These are phyloP conservation scores for Isoperla grammatica DNA, from an alignment of 2,888 invertebrate species.

Conservation along the genomic window DNA sequence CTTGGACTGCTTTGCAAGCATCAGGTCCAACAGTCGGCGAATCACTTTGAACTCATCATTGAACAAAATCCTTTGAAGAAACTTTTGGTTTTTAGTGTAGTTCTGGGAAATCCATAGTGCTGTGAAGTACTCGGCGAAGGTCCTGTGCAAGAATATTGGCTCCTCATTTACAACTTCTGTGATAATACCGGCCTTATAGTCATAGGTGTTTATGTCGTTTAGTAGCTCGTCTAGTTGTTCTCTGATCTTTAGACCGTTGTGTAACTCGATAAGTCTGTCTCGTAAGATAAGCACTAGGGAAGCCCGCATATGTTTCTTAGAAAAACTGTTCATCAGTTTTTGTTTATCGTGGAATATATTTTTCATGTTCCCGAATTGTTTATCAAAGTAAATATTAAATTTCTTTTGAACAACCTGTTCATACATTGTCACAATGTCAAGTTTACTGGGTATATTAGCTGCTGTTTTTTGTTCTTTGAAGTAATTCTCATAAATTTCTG, in stretches of 20 bases:
- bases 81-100: slow-evolving; percentile 9
- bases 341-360: neutral
- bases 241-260: neutral
- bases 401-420: neutral
- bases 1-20: slow-evolving; percentile 8
- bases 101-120: slow-evolving; percentile 20
- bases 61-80: slow-evolving; percentile 6
- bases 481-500: neutral
- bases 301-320: neutral
- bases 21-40: slow-evolving; percentile 19
- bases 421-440: neutral
- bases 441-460: neutral
- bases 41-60: slow-evolving; percentile 13
- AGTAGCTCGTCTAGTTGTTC: too few species aligned
- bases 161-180: slow-evolving; percentile 3
- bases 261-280: too few species aligned
- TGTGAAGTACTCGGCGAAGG: slow-evolving; percentile 25
- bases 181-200: slow-evolving; percentile 20
- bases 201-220: neutral
- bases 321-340: neutral
- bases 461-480: too few species aligned
- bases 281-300: neutral
- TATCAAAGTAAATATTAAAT: neutral
- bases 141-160: slow-evolving; percentile 22
- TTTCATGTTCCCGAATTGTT: neutral